Percentiles rank a stretch among this genome's conserved stretches.
phyloP scores from a whole-genome alignment of 2,797 vertebrate genomes.

The Poecilia picta region DNA sequence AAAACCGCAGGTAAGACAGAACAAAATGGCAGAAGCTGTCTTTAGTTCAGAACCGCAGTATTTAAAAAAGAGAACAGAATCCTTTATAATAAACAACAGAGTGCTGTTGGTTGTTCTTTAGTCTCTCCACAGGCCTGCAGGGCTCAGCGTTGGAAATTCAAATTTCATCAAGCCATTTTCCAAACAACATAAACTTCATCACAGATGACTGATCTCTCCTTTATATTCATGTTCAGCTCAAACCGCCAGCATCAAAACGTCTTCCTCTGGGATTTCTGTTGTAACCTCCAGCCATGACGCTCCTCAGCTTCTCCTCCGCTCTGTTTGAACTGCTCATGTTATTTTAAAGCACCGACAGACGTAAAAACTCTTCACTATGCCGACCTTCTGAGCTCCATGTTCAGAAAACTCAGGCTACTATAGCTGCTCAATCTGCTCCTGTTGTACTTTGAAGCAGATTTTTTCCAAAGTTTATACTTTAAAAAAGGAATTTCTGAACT shows the following conservation, averaged over 20 bases:
- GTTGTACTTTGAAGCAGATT: background rate
- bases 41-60: background rate
- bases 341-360: background rate
- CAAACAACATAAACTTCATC: background rate
- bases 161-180: conserved; percentile 4
- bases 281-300: background rate
- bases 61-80: background rate
- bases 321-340: background rate
- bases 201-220: background rate
- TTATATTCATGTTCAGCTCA: background rate
- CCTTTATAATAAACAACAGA: background rate
- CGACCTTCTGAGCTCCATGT: background rate
- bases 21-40: background rate
- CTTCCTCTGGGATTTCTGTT: background rate
- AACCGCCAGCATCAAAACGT: background rate
- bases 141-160: background rate
- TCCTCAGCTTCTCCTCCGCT: background rate
- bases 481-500: background rate
- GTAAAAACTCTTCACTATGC: background rate
- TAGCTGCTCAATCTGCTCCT: background rate
- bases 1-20: background rate
- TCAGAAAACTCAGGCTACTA: background rate
- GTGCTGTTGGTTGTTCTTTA: background rate
- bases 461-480: background rate
- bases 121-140: background rate